Conservation (phyloP, 2,113 vertebrate genomes). For the Heterotis niloticus region DNA sequence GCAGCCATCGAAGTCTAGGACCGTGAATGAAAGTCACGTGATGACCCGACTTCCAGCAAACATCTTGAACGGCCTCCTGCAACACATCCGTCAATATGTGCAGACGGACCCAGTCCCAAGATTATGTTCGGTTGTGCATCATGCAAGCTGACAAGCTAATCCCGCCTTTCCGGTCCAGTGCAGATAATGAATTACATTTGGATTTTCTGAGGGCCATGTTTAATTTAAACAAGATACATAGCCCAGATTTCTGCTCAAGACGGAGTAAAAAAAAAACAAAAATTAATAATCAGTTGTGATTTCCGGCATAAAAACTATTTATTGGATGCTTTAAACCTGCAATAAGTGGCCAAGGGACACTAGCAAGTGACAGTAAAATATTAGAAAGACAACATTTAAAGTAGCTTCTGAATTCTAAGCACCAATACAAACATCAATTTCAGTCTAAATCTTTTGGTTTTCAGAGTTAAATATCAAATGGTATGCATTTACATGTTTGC, state of each 20-base stretch:
- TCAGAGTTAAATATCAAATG: neutral
- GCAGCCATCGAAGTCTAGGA: too few species aligned
- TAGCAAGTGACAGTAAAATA: neutral
- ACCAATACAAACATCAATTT: neutral
- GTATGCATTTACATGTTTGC: neutral
- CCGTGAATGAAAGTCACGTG: too few species aligned
- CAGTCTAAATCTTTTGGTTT: neutral
- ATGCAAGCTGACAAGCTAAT: neutral
- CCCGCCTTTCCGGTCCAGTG: neutral
- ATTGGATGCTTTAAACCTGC: neutral
- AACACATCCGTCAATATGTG: too few species aligned
- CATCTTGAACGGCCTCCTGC: too few species aligned
- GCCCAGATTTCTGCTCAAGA: neutral
- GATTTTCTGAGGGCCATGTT: neutral
- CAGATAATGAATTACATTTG: neutral
- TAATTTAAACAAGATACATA: neutral
- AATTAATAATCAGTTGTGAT: neutral
- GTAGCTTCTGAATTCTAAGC: neutral
- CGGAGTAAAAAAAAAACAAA: neutral
- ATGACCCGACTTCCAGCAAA: too few species aligned
- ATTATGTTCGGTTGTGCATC: neutral
- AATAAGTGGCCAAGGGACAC: too few species aligned
- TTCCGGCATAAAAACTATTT: slow-evolving; percentile 1
- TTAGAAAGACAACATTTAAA: neutral
- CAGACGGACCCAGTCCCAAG: neutral